These are phyloP conservation scores for Ailuropoda melanoleuca DNA, from an alignment of 2,113 vertebrate species.

Conservation along the genomic window DNA sequence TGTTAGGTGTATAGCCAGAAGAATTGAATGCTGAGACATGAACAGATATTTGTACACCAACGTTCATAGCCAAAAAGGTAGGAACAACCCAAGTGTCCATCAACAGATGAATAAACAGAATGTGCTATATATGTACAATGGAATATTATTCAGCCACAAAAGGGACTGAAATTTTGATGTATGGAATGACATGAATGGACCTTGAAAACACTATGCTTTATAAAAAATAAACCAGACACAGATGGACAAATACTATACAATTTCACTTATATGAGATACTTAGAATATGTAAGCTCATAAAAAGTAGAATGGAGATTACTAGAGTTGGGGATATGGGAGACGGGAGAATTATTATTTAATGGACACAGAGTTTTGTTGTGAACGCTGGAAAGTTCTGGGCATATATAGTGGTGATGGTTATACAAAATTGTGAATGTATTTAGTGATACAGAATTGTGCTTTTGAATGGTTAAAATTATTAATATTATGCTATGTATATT, in stretches of 20 bases:
- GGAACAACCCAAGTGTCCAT: neutral
- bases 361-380: neutral
- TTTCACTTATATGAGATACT: neutral
- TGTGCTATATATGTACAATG: neutral
- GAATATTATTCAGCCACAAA: neutral
- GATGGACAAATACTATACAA: neutral
- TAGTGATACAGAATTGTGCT: neutral
- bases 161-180: neutral
- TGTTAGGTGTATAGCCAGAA: neutral
- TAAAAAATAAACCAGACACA: neutral
- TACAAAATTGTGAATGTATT: neutral
- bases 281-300: neutral
- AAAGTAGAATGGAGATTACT: neutral
- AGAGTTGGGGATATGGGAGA: rapidly evolving
- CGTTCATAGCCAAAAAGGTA: neutral
- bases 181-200: neutral
- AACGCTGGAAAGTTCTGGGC: neutral
- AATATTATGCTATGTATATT: neutral
- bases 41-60: neutral
- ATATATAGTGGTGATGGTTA: neutral
- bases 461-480: neutral
- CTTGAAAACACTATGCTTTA: neutral
- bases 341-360: neutral
- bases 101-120: neutral
- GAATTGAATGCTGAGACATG: neutral